Evolutionary conservation across 2,797 vertebrate genomes (phyloP), one percentile per base, ranked within the genome.

Genomic region (Coccyzus lansbergi): DNA sequence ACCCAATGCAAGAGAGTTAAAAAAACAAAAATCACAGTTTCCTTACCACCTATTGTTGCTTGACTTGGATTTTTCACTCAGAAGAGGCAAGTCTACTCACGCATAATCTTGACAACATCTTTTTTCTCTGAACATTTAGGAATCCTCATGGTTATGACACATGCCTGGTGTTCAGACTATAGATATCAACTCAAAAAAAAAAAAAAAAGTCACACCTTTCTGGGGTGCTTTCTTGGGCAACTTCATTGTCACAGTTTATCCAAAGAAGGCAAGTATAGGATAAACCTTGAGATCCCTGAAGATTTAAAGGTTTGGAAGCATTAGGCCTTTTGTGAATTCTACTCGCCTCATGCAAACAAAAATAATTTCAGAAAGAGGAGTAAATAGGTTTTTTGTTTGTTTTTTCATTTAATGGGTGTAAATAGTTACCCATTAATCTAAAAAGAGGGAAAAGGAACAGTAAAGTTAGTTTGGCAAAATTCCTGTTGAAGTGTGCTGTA

Each of bases 131-230:
- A 52, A 67, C 29, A 36, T 62, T 8, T 65, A 17, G 46, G 31
- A 79, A 82, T 63, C 9, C 14, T 88, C 40, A 34, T 49, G 60
- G 18, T 15, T 83, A 7, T 48, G 33, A 77, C 70, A 14, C 7
- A 6, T 2, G 4, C 31, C 5, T 20, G 18, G 7, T 55, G 44
- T 10, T 56, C 2, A 5, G 19, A 55, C 12, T 44, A 15, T 2
- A 67, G 1, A 7, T 51, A 69, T 24, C 17, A 72, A 52, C 20
- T 64, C 26, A 59, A 51, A 71, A 10, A 72, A 84, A 31, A 81
- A 10, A 72, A 84, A 31, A 46, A 46, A 46, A 1, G 5, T 15
- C 75, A 58, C 9, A 58, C 15, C 4, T 5, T 84, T 76, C 38
- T 72, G 46, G 4, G 3, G 11, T 58, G 12, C 6, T 49, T 82